Conservation (phyloP, 2,888 invertebrate species). For the Aphrophora alni region DNA sequence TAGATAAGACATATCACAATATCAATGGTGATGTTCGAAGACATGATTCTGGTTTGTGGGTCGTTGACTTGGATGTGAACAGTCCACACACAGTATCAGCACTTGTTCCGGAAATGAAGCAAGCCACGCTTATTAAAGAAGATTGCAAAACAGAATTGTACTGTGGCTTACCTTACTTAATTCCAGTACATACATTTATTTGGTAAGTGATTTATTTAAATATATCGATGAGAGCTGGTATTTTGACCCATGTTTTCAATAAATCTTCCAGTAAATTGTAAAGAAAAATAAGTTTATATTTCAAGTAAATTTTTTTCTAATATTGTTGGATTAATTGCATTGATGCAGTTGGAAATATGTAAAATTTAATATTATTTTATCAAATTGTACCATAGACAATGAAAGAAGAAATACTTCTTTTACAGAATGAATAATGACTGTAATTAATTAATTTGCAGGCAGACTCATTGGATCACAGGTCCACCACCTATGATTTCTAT, state of each 20-base stretch:
- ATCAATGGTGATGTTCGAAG: slow-evolving; percentile 59
- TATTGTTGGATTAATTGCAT: too few relatives aligned
- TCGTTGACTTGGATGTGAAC: slow-evolving; percentile 77
- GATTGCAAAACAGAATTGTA: slow-evolving; percentile 69
- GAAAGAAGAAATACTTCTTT: too few relatives aligned
- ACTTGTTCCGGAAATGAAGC: slow-evolving; percentile 63
- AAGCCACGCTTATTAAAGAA: slow-evolving; percentile 58
- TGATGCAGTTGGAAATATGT: too few relatives aligned
- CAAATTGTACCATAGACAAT: too few relatives aligned
- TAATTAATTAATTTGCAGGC: slow-evolving; percentile 55
- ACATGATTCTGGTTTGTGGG: slow-evolving; percentile 70
- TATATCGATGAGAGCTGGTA: neutral
- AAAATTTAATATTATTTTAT: too few relatives aligned
- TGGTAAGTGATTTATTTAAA: slow-evolving; percentile 58
- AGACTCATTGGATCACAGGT: slow-evolving; percentile 67
- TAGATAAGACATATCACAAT: slow-evolving; percentile 67
- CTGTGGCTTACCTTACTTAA: slow-evolving; percentile 81
- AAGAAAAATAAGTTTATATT: too few relatives aligned
- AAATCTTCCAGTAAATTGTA: too few relatives aligned
- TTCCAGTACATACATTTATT: slow-evolving; percentile 74
- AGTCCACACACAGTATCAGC: slow-evolving; percentile 67
- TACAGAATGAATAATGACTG: too few relatives aligned
- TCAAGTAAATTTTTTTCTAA: too few relatives aligned
- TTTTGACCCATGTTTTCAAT: too few relatives aligned
- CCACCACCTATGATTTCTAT: slow-evolving; percentile 61